These are phyloP conservation scores for Netelia inedita DNA, from an alignment of 2,888 invertebrate genomes.

Conservation along the genomic window DNA sequence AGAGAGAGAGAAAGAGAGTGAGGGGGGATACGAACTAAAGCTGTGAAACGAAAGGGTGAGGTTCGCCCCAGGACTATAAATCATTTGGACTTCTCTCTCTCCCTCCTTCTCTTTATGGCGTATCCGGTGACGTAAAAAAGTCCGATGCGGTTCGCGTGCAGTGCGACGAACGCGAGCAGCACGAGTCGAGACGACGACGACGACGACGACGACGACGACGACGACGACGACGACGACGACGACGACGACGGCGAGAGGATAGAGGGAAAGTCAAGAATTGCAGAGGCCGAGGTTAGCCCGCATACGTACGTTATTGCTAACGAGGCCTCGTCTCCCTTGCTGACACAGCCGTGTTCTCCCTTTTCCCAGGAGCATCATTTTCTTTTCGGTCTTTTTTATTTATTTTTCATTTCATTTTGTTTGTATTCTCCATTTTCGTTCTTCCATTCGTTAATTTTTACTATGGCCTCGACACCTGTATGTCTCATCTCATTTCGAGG, in stretches of 20 bases:
- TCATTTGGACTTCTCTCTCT: conserved; percentile 60
- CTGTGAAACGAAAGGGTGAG: conserved; percentile 45
- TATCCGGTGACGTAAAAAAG: conserved; percentile 55
- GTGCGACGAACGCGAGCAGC: conserved; percentile 25
- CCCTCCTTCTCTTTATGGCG: neutral
- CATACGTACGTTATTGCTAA: conserved; percentile 53
- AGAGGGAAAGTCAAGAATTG: conserved; percentile 46
- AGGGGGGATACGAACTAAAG: neutral
- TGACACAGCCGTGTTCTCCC: conserved; percentile 55
- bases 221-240: conserved; percentile 44
- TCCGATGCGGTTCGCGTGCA: conserved; percentile 49
- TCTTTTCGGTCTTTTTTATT: neutral
- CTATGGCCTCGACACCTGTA: conserved; percentile 18
- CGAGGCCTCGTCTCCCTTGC: conserved; percentile 59
- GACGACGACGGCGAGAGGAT: conserved; percentile 42
- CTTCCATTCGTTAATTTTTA: neutral
- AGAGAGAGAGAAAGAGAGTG: conserved; percentile 18
- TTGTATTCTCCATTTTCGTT: conserved; percentile 15
- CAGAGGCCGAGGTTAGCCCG: conserved; percentile 44
- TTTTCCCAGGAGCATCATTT: conserved; percentile 30
- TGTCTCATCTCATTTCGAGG: conserved; percentile 35
- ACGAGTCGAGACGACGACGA: conserved; percentile 42
- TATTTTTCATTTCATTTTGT: conserved; percentile 38
- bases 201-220: conserved; percentile 46
- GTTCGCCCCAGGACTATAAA: conserved; percentile 57